These are phyloP conservation scores for Neocloeon triangulifer DNA, from an alignment of 1,140 invertebrate species.

Conservation along the genomic window DNA sequence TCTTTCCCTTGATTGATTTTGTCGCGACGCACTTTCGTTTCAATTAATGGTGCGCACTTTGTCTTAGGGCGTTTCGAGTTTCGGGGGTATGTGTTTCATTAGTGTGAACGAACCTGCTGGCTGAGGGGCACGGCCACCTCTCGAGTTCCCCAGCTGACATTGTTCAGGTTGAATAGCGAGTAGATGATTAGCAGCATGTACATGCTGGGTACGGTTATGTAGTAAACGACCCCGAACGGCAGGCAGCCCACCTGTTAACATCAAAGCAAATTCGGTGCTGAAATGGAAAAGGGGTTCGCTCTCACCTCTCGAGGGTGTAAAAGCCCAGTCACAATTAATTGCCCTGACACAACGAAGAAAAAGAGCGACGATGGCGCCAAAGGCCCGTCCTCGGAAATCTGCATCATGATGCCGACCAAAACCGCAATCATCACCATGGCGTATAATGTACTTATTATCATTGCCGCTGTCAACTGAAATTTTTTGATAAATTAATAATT, in stretches of 20 bases:
- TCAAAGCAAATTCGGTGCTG: too few species aligned
- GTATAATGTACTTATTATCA: slow-evolving; percentile 53
- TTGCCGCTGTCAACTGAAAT: slow-evolving; percentile 34
- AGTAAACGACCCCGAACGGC: slow-evolving; percentile 59
- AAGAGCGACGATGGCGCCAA: slow-evolving; percentile 59
- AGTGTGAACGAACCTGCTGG: too few species aligned
- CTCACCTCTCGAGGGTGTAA: slow-evolving; percentile 69
- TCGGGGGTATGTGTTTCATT: too few species aligned
- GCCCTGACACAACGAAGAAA: slow-evolving; percentile 32
- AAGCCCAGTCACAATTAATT: slow-evolving; percentile 42
- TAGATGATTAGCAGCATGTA: slow-evolving; percentile 82
- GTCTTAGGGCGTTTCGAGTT: too few species aligned
- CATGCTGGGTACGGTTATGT: slow-evolving; percentile 81
- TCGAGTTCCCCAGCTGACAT: slow-evolving; percentile 77
- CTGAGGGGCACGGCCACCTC: too few species aligned
- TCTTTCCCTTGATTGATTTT: too few species aligned
- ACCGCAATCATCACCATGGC: slow-evolving; percentile 85
- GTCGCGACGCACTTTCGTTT: too few species aligned
- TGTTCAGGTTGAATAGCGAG: slow-evolving; percentile 74
- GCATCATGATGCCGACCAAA: slow-evolving; percentile 60
- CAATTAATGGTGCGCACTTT: too few species aligned
- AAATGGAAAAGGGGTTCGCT: too few species aligned
- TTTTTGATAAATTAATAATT: slow-evolving; percentile 1
- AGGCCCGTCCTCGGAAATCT: slow-evolving; percentile 56
- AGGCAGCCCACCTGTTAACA: slow-evolving; percentile 39